phyloP scores from a whole-genome alignment of 2,888 invertebrate genomes.

The Cephus runcator region DNA sequence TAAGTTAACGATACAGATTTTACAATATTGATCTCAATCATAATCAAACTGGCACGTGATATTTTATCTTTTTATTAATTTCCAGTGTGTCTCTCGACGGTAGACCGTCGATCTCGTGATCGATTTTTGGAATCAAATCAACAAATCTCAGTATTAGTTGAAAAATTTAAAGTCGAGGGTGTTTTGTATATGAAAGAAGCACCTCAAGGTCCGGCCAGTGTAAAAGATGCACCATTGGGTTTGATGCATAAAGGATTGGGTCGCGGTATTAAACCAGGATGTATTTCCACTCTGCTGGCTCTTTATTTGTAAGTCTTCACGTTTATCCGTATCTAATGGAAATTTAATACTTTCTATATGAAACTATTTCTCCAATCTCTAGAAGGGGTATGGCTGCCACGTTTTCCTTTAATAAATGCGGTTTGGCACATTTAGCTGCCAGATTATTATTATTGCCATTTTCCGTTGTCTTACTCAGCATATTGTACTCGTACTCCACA shows the following conservation, averaged over 20 bases:
- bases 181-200: constrained; percentile 76
- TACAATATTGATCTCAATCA: neutral
- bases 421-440: constrained; percentile 80
- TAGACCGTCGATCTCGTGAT: constrained; percentile 85
- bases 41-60: neutral
- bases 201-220: constrained; percentile 53
- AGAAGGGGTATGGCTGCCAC: constrained; percentile 83
- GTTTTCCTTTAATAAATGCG: constrained; percentile 80
- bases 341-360: constrained; percentile 10
- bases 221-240: constrained; percentile 55
- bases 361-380: constrained; percentile 24
- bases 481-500: constrained; percentile 58
- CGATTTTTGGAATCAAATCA: constrained; percentile 93
- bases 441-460: constrained; percentile 80
- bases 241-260: constrained; percentile 57
- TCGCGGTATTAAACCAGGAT: constrained; percentile 59
- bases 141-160: constrained; percentile 90
- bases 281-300: constrained; percentile 58
- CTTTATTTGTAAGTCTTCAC: constrained; percentile 51
- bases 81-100: constrained; percentile 80
- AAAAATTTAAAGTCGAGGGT: constrained; percentile 90
- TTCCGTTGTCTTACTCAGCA: constrained; percentile 60
- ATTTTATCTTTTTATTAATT: constrained; percentile 18
- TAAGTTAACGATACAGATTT: constrained; percentile 67
- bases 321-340: constrained; percentile 6